Percentiles rank a stretch among this genome's conserved stretches.
These are phyloP conservation scores for Andrena dorsata DNA, from an alignment of 2,888 invertebrate genomes.

Conservation along the genomic window DNA sequence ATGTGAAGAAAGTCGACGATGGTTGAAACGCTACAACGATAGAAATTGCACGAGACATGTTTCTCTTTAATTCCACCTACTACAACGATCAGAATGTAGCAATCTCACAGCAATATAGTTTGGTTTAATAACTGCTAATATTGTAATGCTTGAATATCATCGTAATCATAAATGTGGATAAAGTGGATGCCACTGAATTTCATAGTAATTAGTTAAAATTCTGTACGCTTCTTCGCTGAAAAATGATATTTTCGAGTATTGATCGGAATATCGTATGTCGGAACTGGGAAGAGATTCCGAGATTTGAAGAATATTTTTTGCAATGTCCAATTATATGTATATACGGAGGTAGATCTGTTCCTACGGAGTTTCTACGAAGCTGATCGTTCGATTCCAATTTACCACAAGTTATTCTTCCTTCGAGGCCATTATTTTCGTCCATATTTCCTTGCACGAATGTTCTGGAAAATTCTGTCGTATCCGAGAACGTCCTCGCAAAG, in stretches of 20 bases:
- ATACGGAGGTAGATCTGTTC: conserved; percentile 13
- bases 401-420: conserved; percentile 42
- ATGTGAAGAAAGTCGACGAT: no score
- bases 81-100: no score
- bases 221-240: background rate
- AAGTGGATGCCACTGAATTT: no score
- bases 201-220: background rate
- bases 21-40: no score
- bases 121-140: no score
- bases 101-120: no score
- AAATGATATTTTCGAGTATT: background rate
- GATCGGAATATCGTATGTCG: background rate
- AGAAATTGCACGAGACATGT: no score
- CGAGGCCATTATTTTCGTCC: conserved; percentile 44
- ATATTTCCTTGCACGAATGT: conserved; percentile 41
- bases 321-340: conserved; percentile 39
- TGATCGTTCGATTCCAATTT: conserved; percentile 53
- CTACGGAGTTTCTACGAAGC: background rate
- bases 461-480: conserved; percentile 28
- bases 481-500: conserved; percentile 5
- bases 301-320: conserved; percentile 9
- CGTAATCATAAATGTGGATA: no score
- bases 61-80: no score
- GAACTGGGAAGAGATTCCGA: background rate
- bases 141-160: no score